Percentiles rank a stretch among this genome's conserved stretches.
These are phyloP conservation scores for Etheostoma cragini DNA, from an alignment of 2,113 vertebrate species.

Conservation along the genomic window DNA sequence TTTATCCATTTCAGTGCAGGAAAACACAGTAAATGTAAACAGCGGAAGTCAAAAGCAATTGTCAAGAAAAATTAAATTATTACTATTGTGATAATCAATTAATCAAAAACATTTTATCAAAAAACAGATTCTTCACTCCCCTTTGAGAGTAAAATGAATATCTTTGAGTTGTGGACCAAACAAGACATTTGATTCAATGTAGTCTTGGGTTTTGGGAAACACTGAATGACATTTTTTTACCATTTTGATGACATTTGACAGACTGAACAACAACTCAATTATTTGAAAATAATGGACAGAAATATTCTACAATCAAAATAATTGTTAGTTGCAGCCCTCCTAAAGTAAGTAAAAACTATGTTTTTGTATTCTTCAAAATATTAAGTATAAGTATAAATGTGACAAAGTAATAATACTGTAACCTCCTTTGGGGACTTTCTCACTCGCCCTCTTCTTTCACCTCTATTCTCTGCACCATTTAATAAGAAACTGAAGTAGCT, in stretches of 20 bases:
- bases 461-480: not conserved
- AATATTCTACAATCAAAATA: too few relatives aligned
- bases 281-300: too few relatives aligned
- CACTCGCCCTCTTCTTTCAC: not conserved
- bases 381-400: not conserved
- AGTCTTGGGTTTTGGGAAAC: too few relatives aligned
- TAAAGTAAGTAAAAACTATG: not conserved
- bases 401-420: not conserved
- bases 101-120: too few relatives aligned
- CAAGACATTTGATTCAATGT: too few relatives aligned
- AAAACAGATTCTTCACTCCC: too few relatives aligned
- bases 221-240: too few relatives aligned
- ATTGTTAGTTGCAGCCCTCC: not conserved
- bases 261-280: too few relatives aligned
- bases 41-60: not conserved
- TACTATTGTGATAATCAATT: too few relatives aligned
- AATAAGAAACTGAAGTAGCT: not conserved
- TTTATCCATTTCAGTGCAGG: not conserved
- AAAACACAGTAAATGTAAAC: not conserved
- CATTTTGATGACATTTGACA: too few relatives aligned
- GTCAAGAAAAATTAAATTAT: not conserved
- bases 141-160: too few relatives aligned
- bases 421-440: not conserved
- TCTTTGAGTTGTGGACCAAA: too few relatives aligned
- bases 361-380: not conserved